phyloP scores from a whole-genome alignment of 2,888 invertebrate genomes.

The Cryptophagus acutangulus region DNA sequence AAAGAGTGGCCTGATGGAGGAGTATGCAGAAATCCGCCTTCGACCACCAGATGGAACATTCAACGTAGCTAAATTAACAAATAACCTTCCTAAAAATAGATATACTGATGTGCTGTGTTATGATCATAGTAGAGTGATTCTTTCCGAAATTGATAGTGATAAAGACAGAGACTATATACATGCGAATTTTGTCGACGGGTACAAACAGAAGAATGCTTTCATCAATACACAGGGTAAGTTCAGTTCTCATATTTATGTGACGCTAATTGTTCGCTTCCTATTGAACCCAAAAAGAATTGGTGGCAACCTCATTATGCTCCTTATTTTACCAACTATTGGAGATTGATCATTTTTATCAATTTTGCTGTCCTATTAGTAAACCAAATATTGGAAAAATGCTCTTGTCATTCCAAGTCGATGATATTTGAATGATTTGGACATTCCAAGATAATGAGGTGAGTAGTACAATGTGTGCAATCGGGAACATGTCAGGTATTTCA shows the following conservation, averaged over 20 bases:
- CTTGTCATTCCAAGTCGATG: too few relatives aligned
- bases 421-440: too few relatives aligned
- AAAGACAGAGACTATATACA: slow-evolving; percentile 89
- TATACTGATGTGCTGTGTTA: slow-evolving; percentile 96
- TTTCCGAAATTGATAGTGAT: slow-evolving; percentile 67
- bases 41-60: slow-evolving; percentile 85
- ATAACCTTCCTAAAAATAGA: slow-evolving; percentile 77
- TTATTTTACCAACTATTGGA: too few relatives aligned
- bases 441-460: too few relatives aligned
- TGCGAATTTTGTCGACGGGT: slow-evolving; percentile 97
- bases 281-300: too few relatives aligned
- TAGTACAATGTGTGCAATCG: too few relatives aligned
- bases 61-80: slow-evolving; percentile 72
- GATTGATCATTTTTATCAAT: too few relatives aligned
- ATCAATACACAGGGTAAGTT: slow-evolving; percentile 90
- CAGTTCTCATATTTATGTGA: not conserved
- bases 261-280: too few relatives aligned
- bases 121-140: slow-evolving; percentile 88
- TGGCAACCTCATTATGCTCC: too few relatives aligned
- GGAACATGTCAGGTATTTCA: too few relatives aligned
- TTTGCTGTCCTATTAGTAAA: too few relatives aligned
- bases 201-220: slow-evolving; percentile 95
- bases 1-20: slow-evolving; percentile 67
- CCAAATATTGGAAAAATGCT: too few relatives aligned
- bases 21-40: slow-evolving; percentile 82